These are phyloP conservation scores for Acleris emargana DNA, from an alignment of 2,888 invertebrate species.

Conservation along the genomic window DNA sequence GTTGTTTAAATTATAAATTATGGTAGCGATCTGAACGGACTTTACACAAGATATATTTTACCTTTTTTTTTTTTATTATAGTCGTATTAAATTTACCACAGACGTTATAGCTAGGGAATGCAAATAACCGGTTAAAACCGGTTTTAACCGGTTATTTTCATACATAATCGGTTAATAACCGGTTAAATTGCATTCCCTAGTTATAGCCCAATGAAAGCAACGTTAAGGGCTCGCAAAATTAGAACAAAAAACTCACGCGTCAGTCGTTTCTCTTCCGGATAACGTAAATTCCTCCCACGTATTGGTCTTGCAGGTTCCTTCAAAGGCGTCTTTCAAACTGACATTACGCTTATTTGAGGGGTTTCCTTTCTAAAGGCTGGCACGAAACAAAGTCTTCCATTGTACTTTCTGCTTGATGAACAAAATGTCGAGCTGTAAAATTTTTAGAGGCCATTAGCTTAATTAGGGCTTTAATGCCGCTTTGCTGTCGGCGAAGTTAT, in stretches of 20 bases:
- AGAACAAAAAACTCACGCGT: background rate
- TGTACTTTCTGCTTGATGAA: slow-evolving; percentile 20
- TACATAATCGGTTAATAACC: too few species aligned
- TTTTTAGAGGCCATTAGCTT: slow-evolving; percentile 28
- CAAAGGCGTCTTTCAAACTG: slow-evolving; percentile 43
- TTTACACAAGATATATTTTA: too few species aligned
- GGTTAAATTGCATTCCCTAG: too few species aligned
- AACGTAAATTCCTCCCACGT: slow-evolving; percentile 50
- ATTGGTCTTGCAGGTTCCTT: slow-evolving; percentile 31
- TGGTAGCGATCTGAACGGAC: too few species aligned
- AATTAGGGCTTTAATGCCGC: slow-evolving; percentile 28
- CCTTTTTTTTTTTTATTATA: too few species aligned
- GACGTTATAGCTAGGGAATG: too few species aligned
- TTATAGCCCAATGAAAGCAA: too few species aligned
- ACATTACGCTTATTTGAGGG: slow-evolving; percentile 39
- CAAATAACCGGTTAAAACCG: too few species aligned
- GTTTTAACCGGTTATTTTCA: too few species aligned
- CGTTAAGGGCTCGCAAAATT: background rate
- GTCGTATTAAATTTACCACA: too few species aligned
- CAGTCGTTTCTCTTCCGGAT: background rate
- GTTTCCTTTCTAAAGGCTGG: slow-evolving; percentile 41
- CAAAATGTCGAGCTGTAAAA: slow-evolving; percentile 16
- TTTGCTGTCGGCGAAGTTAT: slow-evolving; percentile 18
- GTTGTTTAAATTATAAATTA: too few species aligned
- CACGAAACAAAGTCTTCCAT: slow-evolving; percentile 45